Conservation (phyloP, 2,797 vertebrate species). For the Gobionotothen gibberifrons region DNA sequence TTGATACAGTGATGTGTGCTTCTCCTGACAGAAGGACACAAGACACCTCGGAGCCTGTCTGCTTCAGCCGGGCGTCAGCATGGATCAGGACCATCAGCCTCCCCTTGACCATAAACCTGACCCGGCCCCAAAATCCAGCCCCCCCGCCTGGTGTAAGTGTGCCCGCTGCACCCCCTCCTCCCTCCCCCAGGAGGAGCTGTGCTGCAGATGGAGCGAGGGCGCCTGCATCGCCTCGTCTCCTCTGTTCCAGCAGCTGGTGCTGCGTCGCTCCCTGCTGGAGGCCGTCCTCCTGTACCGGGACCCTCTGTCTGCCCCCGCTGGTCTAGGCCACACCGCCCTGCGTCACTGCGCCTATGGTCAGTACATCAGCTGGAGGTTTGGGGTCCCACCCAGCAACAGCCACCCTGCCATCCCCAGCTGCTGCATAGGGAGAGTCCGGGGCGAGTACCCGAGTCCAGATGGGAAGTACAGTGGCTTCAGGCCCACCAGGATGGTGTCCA, state of each 20-base stretch:
- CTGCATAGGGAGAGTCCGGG: slow-evolving; percentile 83
- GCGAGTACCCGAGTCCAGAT: slow-evolving; percentile 72
- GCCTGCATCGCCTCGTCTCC: slow-evolving; percentile 79
- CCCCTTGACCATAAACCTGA: not conserved
- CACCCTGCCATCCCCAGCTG: slow-evolving; percentile 85
- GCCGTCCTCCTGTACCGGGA: slow-evolving; percentile 83
- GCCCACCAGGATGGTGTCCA: not conserved
- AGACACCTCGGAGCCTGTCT: slow-evolving; percentile 66
- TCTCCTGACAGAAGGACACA: slow-evolving; percentile 63
- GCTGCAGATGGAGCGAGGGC: slow-evolving; percentile 78
- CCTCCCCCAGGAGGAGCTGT: slow-evolving; percentile 81
- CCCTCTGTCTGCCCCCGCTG: slow-evolving; percentile 72
- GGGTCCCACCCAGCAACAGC: slow-evolving; percentile 64
- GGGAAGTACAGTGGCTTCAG: slow-evolving; percentile 82
- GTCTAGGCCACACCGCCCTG: slow-evolving; percentile 40
- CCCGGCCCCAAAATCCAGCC: not conserved
- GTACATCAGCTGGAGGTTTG: slow-evolving; percentile 87
- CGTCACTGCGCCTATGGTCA: slow-evolving; percentile 83
- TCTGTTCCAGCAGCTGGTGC: slow-evolving; percentile 79
- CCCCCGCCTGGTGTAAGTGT: slow-evolving; percentile 83
- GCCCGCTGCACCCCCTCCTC: slow-evolving; percentile 63
- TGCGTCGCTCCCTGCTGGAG: slow-evolving; percentile 74
- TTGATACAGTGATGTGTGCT: not conserved
- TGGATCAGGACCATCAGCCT: not conserved
- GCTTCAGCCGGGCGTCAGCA: slow-evolving; percentile 38